Base-by-base conservation (phyloP, 30 jellyfish, hydroid and myxozoan genomes). In the Aurelia sp. region DNA sequence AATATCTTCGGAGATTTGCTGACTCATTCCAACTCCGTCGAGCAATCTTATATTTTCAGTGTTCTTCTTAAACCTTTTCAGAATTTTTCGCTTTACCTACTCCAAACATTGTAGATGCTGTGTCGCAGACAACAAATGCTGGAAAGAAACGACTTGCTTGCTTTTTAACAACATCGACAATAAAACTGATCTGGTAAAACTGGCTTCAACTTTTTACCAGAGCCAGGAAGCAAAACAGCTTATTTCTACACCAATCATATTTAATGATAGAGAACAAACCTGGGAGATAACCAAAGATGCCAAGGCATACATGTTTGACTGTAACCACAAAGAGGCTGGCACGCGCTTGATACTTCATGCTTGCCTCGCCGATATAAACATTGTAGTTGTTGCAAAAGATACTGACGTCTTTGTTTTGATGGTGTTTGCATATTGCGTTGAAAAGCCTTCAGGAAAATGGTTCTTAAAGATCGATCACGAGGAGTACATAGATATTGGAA, bases 401-500 rank as follows among this genome's bases (percentile, higher is more conserved):
- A 79, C 81, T 13, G 90, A 62, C 20, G 81, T 79, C 22, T 66
- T 79, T 17, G 69, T 65, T 63, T 13, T 47, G 31, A 40, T 79
- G 65, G 90, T 79, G 72, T 55, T 31, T 44, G 90, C 90, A 16
- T 63, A 79, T 40, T 47, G 71, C 67, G 50, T 79, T 79, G 84
- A 16, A 9, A 66, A 50, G 66, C 91, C 91, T 13, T 11, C 74
- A 23, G 16, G 51, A 16, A 68, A 58, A 52, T 81, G 75, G 84
- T 81, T 17, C 62, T 27, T 66, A 51, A 66, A 68, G 73, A 81
- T 81, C 44, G 90, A 66, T 66, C 82, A 79, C 55, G 90, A 66
- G 90, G 66, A 79, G 40, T 79, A 4, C 22, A 73, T 79, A 3
- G 82, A 79, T 20, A 48, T 82, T 70, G 66, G 78, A 44, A 82